Evolutionary conservation across 2,888 invertebrate species (phyloP).

Genomic region (Helicoverpa assulta): DNA sequence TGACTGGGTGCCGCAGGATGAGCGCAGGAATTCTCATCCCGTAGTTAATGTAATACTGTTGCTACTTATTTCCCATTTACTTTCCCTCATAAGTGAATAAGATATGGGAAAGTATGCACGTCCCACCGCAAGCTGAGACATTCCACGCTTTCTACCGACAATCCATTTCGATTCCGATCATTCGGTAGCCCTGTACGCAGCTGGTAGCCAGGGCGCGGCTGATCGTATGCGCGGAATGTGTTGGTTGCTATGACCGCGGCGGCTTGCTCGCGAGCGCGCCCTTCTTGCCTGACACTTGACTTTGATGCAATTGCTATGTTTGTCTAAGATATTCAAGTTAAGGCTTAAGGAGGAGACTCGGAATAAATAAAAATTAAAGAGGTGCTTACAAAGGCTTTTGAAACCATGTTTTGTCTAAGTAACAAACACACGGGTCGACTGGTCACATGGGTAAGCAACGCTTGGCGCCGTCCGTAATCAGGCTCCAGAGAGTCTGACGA

Average conservation of each 20-base stretch:
- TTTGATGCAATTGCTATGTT: conserved; percentile 48
- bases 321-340: conserved; percentile 9
- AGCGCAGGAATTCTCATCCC: neutral
- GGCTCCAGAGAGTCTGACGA: too few species aligned
- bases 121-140: conserved; percentile 19
- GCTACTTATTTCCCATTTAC: neutral
- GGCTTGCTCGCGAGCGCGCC: conserved; percentile 63
- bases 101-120: conserved; percentile 15
- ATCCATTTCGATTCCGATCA: conserved; percentile 47
- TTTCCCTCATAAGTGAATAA: conserved; percentile 13
- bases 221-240: conserved; percentile 73
- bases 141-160: conserved; percentile 51
- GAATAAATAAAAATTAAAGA: neutral
- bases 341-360: neutral
- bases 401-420: too few species aligned
- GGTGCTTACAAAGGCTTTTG: too few species aligned
- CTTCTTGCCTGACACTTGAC: conserved; percentile 63
- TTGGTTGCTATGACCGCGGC: conserved; percentile 51
- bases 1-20: too few species aligned
- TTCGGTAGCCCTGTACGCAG: conserved; percentile 48
- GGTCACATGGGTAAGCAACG: too few species aligned
- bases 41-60: neutral
- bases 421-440: too few species aligned
- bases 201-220: conserved; percentile 67
- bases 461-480: too few species aligned